Evolutionary conservation across 2,113 vertebrate genomes (phyloP), one percentile per base, ranked within the genome.

Genomic region (Nesogale talazaci): DNA sequence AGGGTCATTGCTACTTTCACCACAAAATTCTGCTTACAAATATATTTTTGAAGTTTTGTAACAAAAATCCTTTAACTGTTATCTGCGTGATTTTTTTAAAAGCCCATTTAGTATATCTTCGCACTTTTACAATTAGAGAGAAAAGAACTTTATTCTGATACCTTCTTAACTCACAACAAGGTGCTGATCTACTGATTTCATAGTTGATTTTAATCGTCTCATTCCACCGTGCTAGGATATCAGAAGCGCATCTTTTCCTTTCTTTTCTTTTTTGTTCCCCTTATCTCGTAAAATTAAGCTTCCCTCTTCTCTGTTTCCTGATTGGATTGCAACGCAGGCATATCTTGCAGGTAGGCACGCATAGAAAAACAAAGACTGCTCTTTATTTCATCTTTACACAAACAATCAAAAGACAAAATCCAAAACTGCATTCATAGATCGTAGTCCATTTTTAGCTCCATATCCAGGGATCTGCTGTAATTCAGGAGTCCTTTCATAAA

Each of bases 21-120:
- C 25, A 70, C 27, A 52, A 61, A 38, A 12, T 70, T 84, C 92
- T 70, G 11, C 86, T 82, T 38, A 74, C 42, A 72, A 85, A 25
- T 84, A 87, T 16, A 46, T 29, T 76, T 52, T 69, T 88, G 34
- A 84, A 80, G 76, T 81, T 88, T 82, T 90, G 42, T 88, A 70
- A 88, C 27, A 86, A 29, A 93, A 31, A 6, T 1, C 22, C 27
- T 84, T 84, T 84, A 63, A 34, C 27, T 52, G 70, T 83, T 86
- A 72, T 92, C 69, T 63, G 46, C 10, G 17, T 81, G 17, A 56
- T 52, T 11, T 52, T 11, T 86, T 82, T 72, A 72, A 57, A 76
- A 75, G 42, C 46, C 61, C 42, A 79, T 83, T 29, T 46, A 70
- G 38, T 1, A 86, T n/a, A 34, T 75, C 34, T 65, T 65, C 87